A percentile compares a stretch with the other conserved stretches of the same genome.
Evolutionary conservation across 2,797 vertebrate genomes (phyloP).

Genomic region (Lindbergichthys nudifrons): DNA sequence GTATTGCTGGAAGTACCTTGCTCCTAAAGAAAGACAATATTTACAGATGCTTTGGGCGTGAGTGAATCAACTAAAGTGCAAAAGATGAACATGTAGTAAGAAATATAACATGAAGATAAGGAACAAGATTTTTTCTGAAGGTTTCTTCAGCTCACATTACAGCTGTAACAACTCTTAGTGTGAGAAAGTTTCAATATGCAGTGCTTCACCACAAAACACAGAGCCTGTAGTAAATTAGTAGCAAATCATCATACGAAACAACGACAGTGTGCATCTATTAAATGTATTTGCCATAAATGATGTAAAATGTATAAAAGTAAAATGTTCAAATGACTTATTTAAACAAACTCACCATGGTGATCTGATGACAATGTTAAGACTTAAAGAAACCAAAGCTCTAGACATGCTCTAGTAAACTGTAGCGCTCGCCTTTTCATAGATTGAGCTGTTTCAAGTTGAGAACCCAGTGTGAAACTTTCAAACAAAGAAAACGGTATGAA

Average conservation of each 20-base stretch:
- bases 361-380: conserved; percentile 21
- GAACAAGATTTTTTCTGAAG: not conserved
- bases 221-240: not conserved
- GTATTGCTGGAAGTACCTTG: conserved; percentile 5
- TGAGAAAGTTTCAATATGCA: not conserved
- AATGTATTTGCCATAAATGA: too few species aligned
- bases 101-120: not conserved
- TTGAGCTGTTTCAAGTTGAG: conserved; percentile 23
- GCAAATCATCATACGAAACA: not conserved
- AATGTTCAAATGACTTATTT: conserved; percentile 11
- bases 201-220: not conserved
- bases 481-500: not conserved
- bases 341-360: conserved; percentile 20
- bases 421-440: conserved; percentile 17
- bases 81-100: conserved; percentile 9
- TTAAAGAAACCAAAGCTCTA: conserved; percentile 40
- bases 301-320: too few species aligned
- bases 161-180: not conserved
- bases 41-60: conserved; percentile 22
- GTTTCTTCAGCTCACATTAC: too few species aligned
- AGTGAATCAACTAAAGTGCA: conserved; percentile 15
- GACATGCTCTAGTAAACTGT: conserved; percentile 29
- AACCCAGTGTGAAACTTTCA: not conserved
- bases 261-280: not conserved
- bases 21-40: conserved; percentile 14